Evolutionary conservation across 1,140 invertebrate genomes (phyloP).

Genomic region (Rhopalosiphum maidis): DNA sequence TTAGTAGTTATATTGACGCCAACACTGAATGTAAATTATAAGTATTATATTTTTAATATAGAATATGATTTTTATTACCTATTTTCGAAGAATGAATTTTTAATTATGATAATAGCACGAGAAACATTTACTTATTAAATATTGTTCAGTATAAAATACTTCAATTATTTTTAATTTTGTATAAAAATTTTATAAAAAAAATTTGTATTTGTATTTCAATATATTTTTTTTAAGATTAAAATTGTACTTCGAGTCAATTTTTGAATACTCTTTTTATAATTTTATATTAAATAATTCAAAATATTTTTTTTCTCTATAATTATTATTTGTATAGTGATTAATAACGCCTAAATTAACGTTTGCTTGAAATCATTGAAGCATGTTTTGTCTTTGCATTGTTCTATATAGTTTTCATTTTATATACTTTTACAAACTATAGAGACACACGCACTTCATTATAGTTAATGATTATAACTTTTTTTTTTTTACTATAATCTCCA

Average conservation of each 20-base stretch:
- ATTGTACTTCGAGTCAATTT: background rate
- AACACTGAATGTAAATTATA: background rate
- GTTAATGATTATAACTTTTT: background rate
- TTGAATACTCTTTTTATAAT: background rate
- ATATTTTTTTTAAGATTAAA: background rate
- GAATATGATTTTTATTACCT: background rate
- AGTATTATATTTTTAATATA: background rate
- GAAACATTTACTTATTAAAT: too few species aligned
- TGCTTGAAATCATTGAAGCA: background rate
- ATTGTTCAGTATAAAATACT: too few species aligned
- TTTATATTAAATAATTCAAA: background rate
- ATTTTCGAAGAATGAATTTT: background rate
- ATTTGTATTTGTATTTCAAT: background rate
- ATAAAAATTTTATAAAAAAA: background rate
- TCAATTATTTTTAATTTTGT: background rate
- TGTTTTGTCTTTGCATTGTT: background rate
- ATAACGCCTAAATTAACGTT: background rate
- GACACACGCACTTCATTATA: background rate
- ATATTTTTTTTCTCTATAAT: background rate
- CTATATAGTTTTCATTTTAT: background rate
- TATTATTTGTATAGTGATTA: background rate
- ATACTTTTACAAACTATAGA: slow-evolving; percentile 1
- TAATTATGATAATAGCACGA: background rate
- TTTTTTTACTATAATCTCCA: background rate
- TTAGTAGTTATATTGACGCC: background rate